phyloP scores from a whole-genome alignment of 2,113 vertebrate species.

The Salminus brasiliensis region DNA sequence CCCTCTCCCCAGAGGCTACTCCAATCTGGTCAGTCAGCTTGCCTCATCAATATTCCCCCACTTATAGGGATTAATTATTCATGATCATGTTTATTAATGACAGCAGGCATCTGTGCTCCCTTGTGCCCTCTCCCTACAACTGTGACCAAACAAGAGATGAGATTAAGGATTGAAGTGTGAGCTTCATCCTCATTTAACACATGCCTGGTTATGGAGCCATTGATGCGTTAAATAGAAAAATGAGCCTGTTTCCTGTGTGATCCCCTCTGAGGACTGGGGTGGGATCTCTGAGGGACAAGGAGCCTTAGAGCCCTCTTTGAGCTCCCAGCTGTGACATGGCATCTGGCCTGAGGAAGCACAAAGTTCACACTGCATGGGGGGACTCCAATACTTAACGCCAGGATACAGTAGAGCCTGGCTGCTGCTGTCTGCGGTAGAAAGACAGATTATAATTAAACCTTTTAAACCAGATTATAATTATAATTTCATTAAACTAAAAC shows the following conservation, averaged over 20 bases:
- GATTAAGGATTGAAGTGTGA: constrained; percentile 38
- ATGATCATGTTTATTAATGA: constrained; percentile 80
- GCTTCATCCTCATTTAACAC: constrained; percentile 24
- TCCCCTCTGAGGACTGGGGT: constrained; percentile 19
- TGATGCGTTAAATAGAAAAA: constrained; percentile 45
- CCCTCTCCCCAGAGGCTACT: constrained; percentile 51
- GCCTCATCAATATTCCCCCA: constrained; percentile 63
- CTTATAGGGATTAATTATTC: constrained; percentile 74
- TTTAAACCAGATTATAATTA: too few species aligned
- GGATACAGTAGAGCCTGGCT: not conserved
- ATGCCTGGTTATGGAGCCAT: not conserved
- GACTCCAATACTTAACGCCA: not conserved
- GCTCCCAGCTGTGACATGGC: not conserved
- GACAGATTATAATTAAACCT: too few species aligned
- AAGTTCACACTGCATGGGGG: not conserved
- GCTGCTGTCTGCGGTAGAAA: not conserved
- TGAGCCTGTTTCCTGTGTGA: constrained; percentile 33
- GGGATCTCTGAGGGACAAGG: constrained; percentile 35
- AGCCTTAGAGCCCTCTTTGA: constrained; percentile 17
- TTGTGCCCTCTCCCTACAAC: constrained; percentile 28
- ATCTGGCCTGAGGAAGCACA: constrained; percentile 5
- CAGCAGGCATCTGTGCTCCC: constrained; percentile 65
- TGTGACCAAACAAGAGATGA: constrained; percentile 18
- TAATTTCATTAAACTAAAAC: too few species aligned
- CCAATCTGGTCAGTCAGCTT: constrained; percentile 63